Conservation (phyloP, 2,113 vertebrate genomes). For the Formicarius rufipectus region DNA sequence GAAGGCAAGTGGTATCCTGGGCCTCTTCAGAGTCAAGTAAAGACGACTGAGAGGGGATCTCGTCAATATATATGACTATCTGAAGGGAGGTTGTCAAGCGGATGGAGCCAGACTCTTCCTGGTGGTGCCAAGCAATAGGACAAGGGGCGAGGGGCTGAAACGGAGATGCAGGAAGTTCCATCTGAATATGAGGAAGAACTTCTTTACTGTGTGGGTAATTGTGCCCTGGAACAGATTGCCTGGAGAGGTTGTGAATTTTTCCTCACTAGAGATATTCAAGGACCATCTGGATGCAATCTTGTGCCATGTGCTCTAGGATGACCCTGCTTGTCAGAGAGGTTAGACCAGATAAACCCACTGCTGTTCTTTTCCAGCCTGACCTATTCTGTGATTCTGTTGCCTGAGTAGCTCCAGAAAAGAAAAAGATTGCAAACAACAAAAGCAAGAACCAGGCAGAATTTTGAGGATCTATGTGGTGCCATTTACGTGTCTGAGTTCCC, state of each 20-base stretch:
- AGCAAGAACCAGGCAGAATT: background rate
- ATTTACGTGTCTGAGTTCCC: background rate
- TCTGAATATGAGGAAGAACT: background rate
- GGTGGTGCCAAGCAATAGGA: background rate
- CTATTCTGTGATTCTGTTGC: background rate
- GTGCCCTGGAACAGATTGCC: background rate
- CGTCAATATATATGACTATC: background rate
- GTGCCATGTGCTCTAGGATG: background rate
- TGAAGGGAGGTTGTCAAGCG: background rate
- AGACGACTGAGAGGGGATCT: background rate
- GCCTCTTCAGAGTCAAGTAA: background rate
- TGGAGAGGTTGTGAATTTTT: background rate
- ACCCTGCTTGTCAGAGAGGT: background rate
- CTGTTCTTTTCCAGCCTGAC: background rate
- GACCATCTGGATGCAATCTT: background rate
- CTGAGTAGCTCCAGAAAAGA: background rate
- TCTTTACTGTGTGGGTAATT: background rate
- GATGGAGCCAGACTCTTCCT: background rate
- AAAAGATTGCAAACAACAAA: background rate
- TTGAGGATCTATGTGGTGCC: rapidly evolving
- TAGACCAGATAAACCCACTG: background rate
- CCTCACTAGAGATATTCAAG: background rate
- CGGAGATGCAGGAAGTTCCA: background rate
- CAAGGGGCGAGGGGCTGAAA: background rate
- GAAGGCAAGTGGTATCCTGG: background rate